These are phyloP conservation scores for Natator depressus DNA, from an alignment of 2,113 vertebrate genomes.

Conservation along the genomic window DNA sequence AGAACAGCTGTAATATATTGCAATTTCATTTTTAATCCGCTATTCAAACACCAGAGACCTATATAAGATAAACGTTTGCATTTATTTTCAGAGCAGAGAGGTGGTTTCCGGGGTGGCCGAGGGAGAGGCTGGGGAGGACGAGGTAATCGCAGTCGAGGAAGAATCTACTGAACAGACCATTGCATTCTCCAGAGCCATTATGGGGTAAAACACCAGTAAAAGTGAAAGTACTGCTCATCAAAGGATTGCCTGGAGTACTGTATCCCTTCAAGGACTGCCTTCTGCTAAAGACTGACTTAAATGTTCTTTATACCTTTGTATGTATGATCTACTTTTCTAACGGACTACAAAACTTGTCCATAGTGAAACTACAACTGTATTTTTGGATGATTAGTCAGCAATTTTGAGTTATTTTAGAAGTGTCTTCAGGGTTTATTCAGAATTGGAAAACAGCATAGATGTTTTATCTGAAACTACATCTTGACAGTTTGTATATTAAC, in stretches of 20 bases:
- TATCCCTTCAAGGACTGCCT: conserved; percentile 81
- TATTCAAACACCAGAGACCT: conserved; percentile 17
- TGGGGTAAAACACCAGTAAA: conserved; percentile 52
- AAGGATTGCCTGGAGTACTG: conserved; percentile 74
- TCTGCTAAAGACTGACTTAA: conserved; percentile 81
- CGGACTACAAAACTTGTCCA: conserved; percentile 79
- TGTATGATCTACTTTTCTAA: conserved; percentile 89
- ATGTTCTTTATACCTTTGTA: conserved; percentile 88
- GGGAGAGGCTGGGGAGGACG: conserved; percentile 92
- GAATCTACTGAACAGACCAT: conserved; percentile 86
- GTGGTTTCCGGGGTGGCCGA: conserved; percentile 93
- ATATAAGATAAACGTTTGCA: conserved; percentile 16
- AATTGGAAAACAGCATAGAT: conserved; percentile 71
- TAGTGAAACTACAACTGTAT: conserved; percentile 82
- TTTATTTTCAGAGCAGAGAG: conserved; percentile 90
- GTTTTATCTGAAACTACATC: conserved; percentile 70
- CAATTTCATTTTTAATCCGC: not conserved
- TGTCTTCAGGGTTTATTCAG: conserved; percentile 74
- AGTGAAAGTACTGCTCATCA: conserved; percentile 70
- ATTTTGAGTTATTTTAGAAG: conserved; percentile 75
- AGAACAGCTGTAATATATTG: not conserved
- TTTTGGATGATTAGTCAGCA: conserved; percentile 83
- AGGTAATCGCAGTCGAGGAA: conserved; percentile 92
- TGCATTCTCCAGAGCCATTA: conserved; percentile 49
- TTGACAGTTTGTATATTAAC: conserved; percentile 70